Percentiles rank a stretch among this genome's conserved stretches.
These are phyloP conservation scores for Thecophora atra DNA, from an alignment of 2,888 invertebrate species.

Conservation along the genomic window DNA sequence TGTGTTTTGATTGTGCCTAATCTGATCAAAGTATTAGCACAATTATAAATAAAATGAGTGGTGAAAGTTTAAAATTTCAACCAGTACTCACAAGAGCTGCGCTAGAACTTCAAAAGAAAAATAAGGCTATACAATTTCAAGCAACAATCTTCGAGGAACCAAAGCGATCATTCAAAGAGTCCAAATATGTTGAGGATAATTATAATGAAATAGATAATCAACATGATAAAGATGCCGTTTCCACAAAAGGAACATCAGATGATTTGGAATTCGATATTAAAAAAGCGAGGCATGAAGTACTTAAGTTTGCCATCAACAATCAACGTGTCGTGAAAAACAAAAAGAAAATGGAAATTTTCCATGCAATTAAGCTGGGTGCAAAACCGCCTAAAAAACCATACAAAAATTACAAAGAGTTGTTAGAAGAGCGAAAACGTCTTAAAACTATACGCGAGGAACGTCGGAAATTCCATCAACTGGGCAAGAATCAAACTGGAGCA, in stretches of 20 bases:
- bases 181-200: neutral
- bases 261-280: constrained; percentile 75
- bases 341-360: constrained; percentile 79
- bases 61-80: constrained; percentile 48
- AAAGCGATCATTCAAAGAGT: constrained; percentile 28
- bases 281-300: constrained; percentile 80
- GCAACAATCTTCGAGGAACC: constrained; percentile 59
- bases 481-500: constrained; percentile 72
- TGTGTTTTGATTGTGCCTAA: too few relatives aligned
- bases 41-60: constrained; percentile 30
- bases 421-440: constrained; percentile 71
- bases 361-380: constrained; percentile 83
- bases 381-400: constrained; percentile 77
- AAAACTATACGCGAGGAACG: constrained; percentile 68
- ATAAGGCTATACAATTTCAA: constrained; percentile 49
- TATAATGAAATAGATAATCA: neutral
- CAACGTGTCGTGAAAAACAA: constrained; percentile 78
- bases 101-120: constrained; percentile 52
- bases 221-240: neutral
- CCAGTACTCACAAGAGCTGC: constrained; percentile 62
- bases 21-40: too few relatives aligned
- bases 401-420: constrained; percentile 78
- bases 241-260: neutral
- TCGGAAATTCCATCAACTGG: constrained; percentile 68
- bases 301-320: constrained; percentile 81